Evolutionary conservation across 1,140 invertebrate species (phyloP).

Genomic region (Limonius californicus): DNA sequence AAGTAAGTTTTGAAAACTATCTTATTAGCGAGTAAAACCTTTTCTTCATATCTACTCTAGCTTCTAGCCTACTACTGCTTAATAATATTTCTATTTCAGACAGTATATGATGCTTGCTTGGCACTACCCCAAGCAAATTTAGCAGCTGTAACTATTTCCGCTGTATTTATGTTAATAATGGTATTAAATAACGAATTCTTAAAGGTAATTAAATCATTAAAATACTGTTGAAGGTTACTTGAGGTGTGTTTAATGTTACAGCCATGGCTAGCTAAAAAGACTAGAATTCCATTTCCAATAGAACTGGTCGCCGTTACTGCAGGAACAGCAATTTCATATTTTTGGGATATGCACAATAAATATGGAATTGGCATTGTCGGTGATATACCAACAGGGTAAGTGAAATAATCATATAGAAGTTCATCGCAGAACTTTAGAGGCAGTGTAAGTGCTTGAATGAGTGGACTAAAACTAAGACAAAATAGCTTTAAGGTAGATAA

Average conservation of each 20-base stretch:
- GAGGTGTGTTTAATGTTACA: too few species aligned
- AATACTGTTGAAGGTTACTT: too few species aligned
- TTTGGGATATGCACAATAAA: slow-evolving; percentile 52
- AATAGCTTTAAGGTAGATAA: too few species aligned
- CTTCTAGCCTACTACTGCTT: neutral
- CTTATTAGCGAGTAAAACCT: neutral
- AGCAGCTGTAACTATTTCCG: slow-evolving; percentile 65
- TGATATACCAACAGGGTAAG: slow-evolving; percentile 74
- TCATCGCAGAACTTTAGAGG: too few species aligned
- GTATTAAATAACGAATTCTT: slow-evolving; percentile 74
- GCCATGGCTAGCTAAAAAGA: slow-evolving; percentile 69
- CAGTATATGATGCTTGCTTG: slow-evolving; percentile 62
- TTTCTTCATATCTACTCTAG: neutral
- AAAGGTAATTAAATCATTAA: slow-evolving; percentile 65
- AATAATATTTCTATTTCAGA: slow-evolving; percentile 53
- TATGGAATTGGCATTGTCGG: slow-evolving; percentile 67
- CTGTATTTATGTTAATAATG: slow-evolving; percentile 65
- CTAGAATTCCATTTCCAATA: slow-evolving; percentile 75
- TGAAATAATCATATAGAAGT: slow-evolving; percentile 25
- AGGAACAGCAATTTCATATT: slow-evolving; percentile 69
- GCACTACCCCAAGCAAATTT: slow-evolving; percentile 61
- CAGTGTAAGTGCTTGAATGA: too few species aligned
- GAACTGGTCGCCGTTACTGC: slow-evolving; percentile 78
- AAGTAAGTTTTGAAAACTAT: slow-evolving; percentile 49
- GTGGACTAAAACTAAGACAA: too few species aligned